A percentile compares a stretch with the other conserved stretches of the same genome.
Conservation (phyloP, 2,888 invertebrate genomes). For the Drosophila anomelani region DNA sequence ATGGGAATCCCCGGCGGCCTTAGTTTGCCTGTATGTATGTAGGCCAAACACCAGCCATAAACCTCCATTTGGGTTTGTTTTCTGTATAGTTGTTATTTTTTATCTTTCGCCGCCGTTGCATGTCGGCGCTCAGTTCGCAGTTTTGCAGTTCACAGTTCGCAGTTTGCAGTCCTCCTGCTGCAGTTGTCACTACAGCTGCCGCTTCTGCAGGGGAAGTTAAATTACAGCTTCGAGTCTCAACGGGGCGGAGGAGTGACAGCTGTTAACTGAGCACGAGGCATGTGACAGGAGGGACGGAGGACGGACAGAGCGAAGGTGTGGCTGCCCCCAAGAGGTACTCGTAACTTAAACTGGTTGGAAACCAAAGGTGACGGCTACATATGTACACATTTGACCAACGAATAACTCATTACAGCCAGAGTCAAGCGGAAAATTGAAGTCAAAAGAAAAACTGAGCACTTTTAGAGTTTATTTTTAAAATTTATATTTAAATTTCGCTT, state of each 20-base stretch:
- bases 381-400: slow-evolving; percentile 23
- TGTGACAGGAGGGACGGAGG: background rate
- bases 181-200: slow-evolving; percentile 36
- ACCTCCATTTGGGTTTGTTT: slow-evolving; percentile 33
- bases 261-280: slow-evolving; percentile 25
- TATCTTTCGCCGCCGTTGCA: slow-evolving; percentile 30
- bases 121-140: slow-evolving; percentile 36
- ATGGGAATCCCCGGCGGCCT: slow-evolving; percentile 7
- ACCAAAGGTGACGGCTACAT: slow-evolving; percentile 28
- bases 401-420: slow-evolving; percentile 10
- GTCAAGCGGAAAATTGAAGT: background rate
- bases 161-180: slow-evolving; percentile 22
- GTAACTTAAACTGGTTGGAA: slow-evolving; percentile 22
- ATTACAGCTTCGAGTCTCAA: slow-evolving; percentile 17
- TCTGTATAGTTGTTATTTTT: slow-evolving; percentile 3
- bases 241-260: slow-evolving; percentile 10
- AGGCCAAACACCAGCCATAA: slow-evolving; percentile 42
- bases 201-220: slow-evolving; percentile 33
- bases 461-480: background rate
- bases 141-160: slow-evolving; percentile 24
- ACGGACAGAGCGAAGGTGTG: background rate
- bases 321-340: slow-evolving; percentile 18
- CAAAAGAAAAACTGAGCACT: background rate
- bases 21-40: slow-evolving; percentile 37
- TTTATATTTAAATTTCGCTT: background rate